Conservation (phyloP, 1,140 invertebrate species). For the Apocrypta bakeri region DNA sequence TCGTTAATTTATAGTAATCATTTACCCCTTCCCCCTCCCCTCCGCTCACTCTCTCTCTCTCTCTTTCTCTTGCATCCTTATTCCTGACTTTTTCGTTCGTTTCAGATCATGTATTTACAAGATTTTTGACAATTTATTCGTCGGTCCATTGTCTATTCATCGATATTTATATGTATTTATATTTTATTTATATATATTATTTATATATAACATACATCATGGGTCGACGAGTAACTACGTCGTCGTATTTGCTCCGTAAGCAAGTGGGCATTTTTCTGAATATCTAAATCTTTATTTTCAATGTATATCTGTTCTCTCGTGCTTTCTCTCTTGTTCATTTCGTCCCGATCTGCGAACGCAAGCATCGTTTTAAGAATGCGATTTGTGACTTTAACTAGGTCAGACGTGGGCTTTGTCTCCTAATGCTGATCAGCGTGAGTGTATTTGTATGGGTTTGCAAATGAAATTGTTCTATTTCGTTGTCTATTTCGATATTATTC, state of each 20-base stretch:
- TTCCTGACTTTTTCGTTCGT: constrained; percentile 20
- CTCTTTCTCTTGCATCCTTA: not conserved
- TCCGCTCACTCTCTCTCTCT: no score
- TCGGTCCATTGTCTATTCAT: constrained; percentile 28
- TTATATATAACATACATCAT: constrained; percentile 37
- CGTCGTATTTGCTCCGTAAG: constrained; percentile 31
- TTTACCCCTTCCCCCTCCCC: not conserved
- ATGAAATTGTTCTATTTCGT: not conserved
- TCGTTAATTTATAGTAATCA: constrained; percentile 20
- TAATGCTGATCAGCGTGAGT: not conserved
- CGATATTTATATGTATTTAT: constrained; percentile 49
- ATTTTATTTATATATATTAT: constrained; percentile 38
- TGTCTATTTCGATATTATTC: not conserved
- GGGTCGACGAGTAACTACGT: constrained; percentile 10
- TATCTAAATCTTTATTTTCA: constrained; percentile 1
- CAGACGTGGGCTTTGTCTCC: constrained; percentile 32
- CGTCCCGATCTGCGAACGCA: constrained; percentile 46
- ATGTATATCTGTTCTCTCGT: constrained; percentile 1
- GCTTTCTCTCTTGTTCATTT: constrained; percentile 31
- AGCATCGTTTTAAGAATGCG: constrained; percentile 31
- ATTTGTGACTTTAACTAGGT: constrained; percentile 20
- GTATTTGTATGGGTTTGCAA: not conserved
- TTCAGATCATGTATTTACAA: constrained; percentile 62
- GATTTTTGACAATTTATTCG: constrained; percentile 58
- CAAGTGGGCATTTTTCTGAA: constrained; percentile 21